These are phyloP conservation scores for Apteryx owenii DNA, from an alignment of 2,113 vertebrate species.

Conservation along the genomic window DNA sequence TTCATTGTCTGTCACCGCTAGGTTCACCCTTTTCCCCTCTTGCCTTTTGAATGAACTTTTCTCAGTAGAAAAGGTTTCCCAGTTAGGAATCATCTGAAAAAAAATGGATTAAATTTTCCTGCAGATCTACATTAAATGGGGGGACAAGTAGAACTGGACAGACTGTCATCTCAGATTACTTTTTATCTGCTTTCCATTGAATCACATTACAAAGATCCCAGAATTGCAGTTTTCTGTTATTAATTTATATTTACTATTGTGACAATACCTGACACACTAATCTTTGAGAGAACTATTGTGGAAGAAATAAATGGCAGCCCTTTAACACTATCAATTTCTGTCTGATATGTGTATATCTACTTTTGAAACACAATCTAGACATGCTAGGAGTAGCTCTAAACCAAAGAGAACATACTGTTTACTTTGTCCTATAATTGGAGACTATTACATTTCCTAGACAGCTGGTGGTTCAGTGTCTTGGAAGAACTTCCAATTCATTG, in stretches of 20 bases:
- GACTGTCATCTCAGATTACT: not conserved
- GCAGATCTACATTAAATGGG: not conserved
- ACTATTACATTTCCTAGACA: slow-evolving; percentile 73
- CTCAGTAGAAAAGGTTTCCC: not conserved
- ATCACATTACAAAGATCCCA: not conserved
- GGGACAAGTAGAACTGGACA: not conserved
- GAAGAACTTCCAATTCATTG: slow-evolving; percentile 66
- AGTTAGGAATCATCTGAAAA: not conserved
- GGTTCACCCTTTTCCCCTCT: not conserved
- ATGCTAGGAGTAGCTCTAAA: slow-evolving; percentile 46
- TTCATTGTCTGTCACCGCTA: not conserved
- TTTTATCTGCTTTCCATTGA: not conserved
- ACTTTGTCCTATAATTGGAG: slow-evolving; percentile 75
- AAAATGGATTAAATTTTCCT: not conserved
- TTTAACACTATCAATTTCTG: slow-evolving; percentile 2
- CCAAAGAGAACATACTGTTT: slow-evolving; percentile 77
- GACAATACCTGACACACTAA: not conserved
- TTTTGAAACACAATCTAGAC: slow-evolving; percentile 67
- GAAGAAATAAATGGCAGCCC: slow-evolving; percentile 6
- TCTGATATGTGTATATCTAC: not conserved
- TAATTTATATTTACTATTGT: slow-evolving; percentile 43
- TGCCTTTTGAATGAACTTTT: slow-evolving; percentile 10
- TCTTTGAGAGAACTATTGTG: not conserved
- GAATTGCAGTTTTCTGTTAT: slow-evolving; percentile 2
- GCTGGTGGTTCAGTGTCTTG: slow-evolving; percentile 53